phyloP scores from a whole-genome alignment of 1,140 invertebrate genomes.

The Drosophila arizonae region DNA sequence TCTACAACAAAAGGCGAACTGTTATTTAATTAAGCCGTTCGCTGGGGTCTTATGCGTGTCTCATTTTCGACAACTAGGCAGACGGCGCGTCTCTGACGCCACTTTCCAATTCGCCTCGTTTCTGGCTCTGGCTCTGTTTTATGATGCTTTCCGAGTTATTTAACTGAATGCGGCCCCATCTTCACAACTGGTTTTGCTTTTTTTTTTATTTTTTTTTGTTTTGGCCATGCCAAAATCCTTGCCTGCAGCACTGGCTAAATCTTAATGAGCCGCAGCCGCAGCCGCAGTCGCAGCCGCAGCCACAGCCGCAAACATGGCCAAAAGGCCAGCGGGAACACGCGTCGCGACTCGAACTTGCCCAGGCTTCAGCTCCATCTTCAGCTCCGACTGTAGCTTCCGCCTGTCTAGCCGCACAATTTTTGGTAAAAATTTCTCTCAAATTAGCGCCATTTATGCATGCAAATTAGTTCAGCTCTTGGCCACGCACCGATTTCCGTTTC shows the following conservation, averaged over 20 bases:
- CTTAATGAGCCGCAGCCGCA: constrained; percentile 56
- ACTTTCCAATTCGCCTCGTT: constrained; percentile 41
- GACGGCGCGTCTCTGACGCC: constrained; percentile 29
- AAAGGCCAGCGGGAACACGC: constrained; percentile 56
- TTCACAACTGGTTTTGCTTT: constrained; percentile 46
- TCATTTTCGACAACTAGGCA: constrained; percentile 44
- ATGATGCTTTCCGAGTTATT: constrained; percentile 51
- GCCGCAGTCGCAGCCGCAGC: constrained; percentile 30
- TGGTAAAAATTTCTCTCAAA: constrained; percentile 64
- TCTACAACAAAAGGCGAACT: constrained; percentile 41
- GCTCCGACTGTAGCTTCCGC: constrained; percentile 46
- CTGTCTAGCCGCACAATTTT: constrained; percentile 35
- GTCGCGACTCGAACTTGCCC: constrained; percentile 57
- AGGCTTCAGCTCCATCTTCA: constrained; percentile 1
- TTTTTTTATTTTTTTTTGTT: too few relatives aligned
- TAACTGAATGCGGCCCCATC: constrained; percentile 39
- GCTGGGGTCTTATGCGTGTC: constrained; percentile 51
- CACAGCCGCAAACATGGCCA: constrained; percentile 13
- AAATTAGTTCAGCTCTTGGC: constrained; percentile 66
- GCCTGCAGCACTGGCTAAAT: constrained; percentile 53
- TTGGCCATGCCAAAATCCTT: constrained; percentile 60
- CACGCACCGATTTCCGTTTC: constrained; percentile 65
- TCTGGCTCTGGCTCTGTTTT: constrained; percentile 25
- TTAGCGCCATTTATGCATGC: constrained; percentile 71
- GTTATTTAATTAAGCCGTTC: constrained; percentile 55